phyloP scores from a whole-genome alignment of 2,797 vertebrate genomes.

The Cuniculus paca region DNA sequence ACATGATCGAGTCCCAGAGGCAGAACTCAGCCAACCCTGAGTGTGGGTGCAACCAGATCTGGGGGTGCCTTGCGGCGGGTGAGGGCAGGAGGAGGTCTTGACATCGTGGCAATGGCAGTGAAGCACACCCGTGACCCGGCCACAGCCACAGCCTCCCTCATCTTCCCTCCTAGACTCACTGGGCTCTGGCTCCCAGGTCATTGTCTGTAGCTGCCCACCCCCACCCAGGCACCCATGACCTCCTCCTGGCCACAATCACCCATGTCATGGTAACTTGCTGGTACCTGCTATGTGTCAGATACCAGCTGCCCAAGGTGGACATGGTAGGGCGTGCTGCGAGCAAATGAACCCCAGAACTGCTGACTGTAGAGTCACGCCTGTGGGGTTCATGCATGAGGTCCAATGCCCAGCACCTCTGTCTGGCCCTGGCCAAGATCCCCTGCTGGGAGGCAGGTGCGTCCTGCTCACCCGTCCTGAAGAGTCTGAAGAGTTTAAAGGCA shows the following conservation, averaged over 20 bases:
- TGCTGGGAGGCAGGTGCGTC: not conserved
- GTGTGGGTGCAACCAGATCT: not conserved
- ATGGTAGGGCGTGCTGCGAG: not conserved
- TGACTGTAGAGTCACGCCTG: not conserved
- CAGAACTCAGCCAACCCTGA: not conserved
- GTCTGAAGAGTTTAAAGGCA: not conserved
- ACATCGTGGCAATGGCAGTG: not conserved
- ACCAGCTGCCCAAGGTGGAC: not conserved
- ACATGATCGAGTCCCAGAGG: not conserved
- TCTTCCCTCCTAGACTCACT: not conserved
- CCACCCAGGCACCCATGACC: accelerated
- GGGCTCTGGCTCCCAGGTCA: not conserved
- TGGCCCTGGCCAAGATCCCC: not conserved
- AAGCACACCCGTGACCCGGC: not conserved
- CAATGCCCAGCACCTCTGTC: not conserved
- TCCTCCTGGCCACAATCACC: not conserved
- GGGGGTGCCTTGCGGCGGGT: not conserved
- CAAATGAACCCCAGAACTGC: not conserved
- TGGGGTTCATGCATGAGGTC: not conserved
- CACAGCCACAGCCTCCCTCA: too few species aligned
- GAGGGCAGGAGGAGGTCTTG: too few species aligned
- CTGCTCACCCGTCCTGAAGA: too few species aligned
- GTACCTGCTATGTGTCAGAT: not conserved
- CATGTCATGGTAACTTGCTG: not conserved
- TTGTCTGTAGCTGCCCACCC: not conserved